Evolutionary conservation across 2,888 invertebrate species (phyloP).

Genomic region (Zhuqinia jingwanae): DNA sequence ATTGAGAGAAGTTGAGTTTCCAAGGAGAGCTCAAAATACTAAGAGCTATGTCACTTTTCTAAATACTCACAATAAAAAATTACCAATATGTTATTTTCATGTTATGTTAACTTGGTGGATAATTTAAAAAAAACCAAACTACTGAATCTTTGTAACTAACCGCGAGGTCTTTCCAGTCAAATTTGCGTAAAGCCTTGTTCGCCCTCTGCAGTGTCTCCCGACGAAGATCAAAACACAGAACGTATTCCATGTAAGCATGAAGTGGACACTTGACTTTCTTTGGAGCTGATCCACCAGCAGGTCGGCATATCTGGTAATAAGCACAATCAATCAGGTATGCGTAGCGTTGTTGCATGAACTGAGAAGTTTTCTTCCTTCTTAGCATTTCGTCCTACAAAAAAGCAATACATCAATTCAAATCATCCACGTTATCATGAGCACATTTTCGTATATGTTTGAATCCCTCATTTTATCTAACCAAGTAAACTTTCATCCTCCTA

Average conservation of each 20-base stretch:
- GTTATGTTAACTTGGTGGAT: too few species aligned
- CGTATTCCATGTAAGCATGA: constrained; percentile 91
- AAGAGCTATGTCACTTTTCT: not conserved
- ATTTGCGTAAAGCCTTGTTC: constrained; percentile 91
- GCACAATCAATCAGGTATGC: constrained; percentile 97
- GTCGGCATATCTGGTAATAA: constrained; percentile 96
- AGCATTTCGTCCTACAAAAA: constrained; percentile 92
- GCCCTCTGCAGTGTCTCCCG: constrained; percentile 89
- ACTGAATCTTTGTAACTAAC: too few species aligned
- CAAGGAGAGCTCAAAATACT: constrained; percentile 15
- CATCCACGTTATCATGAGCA: too few species aligned
- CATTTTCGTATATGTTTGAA: not conserved
- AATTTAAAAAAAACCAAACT: too few species aligned
- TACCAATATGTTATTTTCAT: too few species aligned
- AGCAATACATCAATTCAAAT: constrained; percentile 8
- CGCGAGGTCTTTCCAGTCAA: constrained; percentile 91
- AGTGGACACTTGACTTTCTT: constrained; percentile 88
- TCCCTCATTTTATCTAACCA: constrained; percentile 82
- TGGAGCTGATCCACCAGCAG: constrained; percentile 84
- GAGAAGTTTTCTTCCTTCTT: constrained; percentile 90
- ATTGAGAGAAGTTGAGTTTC: constrained; percentile 7
- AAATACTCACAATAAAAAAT: too few species aligned
- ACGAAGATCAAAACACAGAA: constrained; percentile 55
- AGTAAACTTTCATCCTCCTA: constrained; percentile 94
- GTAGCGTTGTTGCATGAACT: constrained; percentile 93